Evolutionary conservation across 2,113 vertebrate species (phyloP).

Genomic region (Hippocampus mohnikei): DNA sequence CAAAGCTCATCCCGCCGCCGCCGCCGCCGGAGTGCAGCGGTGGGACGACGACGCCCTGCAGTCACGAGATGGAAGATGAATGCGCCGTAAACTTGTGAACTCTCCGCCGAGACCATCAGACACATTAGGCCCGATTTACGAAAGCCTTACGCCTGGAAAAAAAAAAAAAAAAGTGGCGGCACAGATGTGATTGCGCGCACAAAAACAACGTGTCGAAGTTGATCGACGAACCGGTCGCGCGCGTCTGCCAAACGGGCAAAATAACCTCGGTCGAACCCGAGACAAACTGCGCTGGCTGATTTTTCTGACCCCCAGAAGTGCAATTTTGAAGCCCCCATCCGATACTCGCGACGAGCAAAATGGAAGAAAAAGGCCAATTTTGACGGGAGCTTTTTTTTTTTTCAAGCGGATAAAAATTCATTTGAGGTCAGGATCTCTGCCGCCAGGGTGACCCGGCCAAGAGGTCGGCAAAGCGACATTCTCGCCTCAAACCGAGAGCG

Average conservation of each 20-base stretch:
- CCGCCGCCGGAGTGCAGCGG: slow-evolving; percentile 30
- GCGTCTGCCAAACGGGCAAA: no score
- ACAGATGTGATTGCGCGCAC: neutral
- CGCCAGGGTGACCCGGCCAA: no score
- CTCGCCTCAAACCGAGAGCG: no score
- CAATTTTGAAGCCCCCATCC: no score
- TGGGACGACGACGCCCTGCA: slow-evolving; percentile 62
- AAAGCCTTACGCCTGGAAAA: slow-evolving; percentile 36
- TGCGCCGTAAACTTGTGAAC: slow-evolving; percentile 64
- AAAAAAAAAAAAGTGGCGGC: slow-evolving; percentile 24
- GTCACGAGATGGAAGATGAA: slow-evolving; percentile 55
- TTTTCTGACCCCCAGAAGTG: no score
- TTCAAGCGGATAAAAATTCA: no score
- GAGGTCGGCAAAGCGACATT: no score
- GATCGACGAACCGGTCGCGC: neutral
- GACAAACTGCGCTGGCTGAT: no score
- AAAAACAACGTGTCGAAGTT: neutral
- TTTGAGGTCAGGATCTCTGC: no score
- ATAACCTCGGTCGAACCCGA: no score
- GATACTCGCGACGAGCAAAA: no score
- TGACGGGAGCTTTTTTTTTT: neutral
- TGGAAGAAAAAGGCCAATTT: neutral
- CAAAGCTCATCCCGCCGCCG: slow-evolving; percentile 10
- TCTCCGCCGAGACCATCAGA: neutral
- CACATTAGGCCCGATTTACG: neutral